These are phyloP conservation scores for Engraulis encrasicolus DNA, from an alignment of 2,113 vertebrate species.

Conservation along the genomic window DNA sequence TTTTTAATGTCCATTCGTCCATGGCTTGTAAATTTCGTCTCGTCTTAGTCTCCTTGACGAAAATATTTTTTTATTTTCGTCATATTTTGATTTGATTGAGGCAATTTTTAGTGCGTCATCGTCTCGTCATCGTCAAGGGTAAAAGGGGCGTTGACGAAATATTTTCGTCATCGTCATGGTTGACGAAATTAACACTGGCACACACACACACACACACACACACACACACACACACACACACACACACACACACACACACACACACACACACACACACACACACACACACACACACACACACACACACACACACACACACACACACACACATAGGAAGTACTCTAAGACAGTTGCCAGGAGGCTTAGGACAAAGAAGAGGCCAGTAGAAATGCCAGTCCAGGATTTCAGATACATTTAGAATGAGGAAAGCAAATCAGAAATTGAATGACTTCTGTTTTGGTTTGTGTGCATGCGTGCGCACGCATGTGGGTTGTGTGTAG, in stretches of 20 bases:
- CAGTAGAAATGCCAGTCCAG: not conserved
- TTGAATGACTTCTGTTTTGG: not conserved
- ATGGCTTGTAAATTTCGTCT: too few relatives aligned
- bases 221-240: constrained; percentile 1
- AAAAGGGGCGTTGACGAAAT: too few relatives aligned
- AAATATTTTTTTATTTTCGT: too few relatives aligned
- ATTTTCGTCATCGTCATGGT: too few relatives aligned
- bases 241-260: constrained; percentile 4
- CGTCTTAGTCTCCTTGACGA: too few relatives aligned
- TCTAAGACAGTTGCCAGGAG: not conserved
- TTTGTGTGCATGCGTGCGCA: not conserved
- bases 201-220: not conserved
- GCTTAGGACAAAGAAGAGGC: not conserved
- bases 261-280: not conserved
- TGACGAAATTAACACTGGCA: too few relatives aligned
- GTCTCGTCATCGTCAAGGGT: too few relatives aligned
- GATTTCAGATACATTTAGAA: not conserved
- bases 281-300: not conserved
- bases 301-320: constrained; percentile 7
- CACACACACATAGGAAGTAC: constrained; percentile 1
- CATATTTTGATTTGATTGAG: too few relatives aligned
- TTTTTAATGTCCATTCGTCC: too few relatives aligned
- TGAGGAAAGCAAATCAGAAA: not conserved
- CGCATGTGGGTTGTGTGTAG: not conserved
- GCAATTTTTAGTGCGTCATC: too few relatives aligned